Evolutionary conservation across 2,888 invertebrate genomes (phyloP), one percentile per base, ranked within the genome.

Genomic region (Bellardia pandia): DNA sequence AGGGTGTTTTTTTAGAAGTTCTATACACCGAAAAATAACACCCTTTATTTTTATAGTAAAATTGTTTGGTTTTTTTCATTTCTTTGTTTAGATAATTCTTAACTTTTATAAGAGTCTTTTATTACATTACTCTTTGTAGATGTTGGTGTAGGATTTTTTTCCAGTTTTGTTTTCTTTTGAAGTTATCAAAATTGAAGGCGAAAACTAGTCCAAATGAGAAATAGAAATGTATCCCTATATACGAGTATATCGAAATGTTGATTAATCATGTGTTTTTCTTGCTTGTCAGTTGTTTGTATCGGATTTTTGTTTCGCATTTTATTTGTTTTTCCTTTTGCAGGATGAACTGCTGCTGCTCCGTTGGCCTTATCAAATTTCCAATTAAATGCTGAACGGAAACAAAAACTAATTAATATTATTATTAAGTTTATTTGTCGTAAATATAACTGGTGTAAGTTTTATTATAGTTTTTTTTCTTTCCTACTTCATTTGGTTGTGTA

Each of bases 341-440:
- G 0, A 16, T 37, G 2, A 58, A 37, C 53, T 75, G 45, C n/a
- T 23, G 48, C 64, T 75, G 45, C 13, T 80, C 33, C 64, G 9
- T 58, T 64, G 51, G 8, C 75, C 68, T 53, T 78, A 83, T 79
- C 75, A 56, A 58, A 75, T 83, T 79, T 83, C 75, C 37, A 79
- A 83, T 83, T 83, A 86, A 79, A 76, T 75, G n/a, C 58, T 76
- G 79, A 76, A 79, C 66, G 30, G 79, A 76, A 74, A 74, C 45
- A 81, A 79, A 64, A 86, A 76, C 66, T 80, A 86, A 86, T 86
- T 80, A 83, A 80, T 80, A 60, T 72, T 72, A 51, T 33, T 76
- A 71, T 71, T 76, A 51, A 53, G 23, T 77, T 40, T 30, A 33
- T 71, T 74, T 64, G 14, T 30, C 30, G 23, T 76, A 23, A 9